Percentiles rank a stretch among this genome's conserved stretches.
These are phyloP conservation scores for Cercopithecus neglectus DNA, from an alignment of 2,797 vertebrate species.

Conservation along the genomic window DNA sequence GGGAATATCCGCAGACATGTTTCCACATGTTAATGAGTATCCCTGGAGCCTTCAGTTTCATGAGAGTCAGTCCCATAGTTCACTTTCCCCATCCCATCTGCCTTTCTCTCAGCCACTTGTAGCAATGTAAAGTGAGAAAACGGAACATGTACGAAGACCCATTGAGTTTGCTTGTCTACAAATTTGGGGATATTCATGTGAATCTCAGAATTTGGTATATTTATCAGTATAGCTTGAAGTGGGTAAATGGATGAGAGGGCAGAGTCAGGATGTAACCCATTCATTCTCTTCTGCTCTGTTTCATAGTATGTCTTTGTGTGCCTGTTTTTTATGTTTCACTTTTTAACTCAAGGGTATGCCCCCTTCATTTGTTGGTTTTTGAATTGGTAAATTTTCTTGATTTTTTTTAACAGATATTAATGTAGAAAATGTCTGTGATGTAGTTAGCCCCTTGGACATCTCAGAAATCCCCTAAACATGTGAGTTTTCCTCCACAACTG, in stretches of 20 bases:
- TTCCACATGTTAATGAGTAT: background rate
- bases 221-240: background rate
- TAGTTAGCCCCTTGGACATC: background rate
- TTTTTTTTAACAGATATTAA: background rate
- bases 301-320: background rate
- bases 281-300: background rate
- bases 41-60: background rate
- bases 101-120: background rate
- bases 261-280: background rate
- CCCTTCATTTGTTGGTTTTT: background rate
- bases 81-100: background rate
- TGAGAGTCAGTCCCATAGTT: background rate
- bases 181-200: background rate
- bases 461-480: background rate
- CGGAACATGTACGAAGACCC: background rate
- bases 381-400: background rate
- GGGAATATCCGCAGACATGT: background rate
- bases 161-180: background rate
- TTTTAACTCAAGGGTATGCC: background rate
- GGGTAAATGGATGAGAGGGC: background rate
- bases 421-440: background rate
- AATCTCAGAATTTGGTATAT: background rate
- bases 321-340: background rate
- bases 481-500: background rate
- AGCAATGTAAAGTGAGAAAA: background rate